Evolutionary conservation across 2,797 vertebrate species (phyloP).

Genomic region (Crenichthys baileyi): DNA sequence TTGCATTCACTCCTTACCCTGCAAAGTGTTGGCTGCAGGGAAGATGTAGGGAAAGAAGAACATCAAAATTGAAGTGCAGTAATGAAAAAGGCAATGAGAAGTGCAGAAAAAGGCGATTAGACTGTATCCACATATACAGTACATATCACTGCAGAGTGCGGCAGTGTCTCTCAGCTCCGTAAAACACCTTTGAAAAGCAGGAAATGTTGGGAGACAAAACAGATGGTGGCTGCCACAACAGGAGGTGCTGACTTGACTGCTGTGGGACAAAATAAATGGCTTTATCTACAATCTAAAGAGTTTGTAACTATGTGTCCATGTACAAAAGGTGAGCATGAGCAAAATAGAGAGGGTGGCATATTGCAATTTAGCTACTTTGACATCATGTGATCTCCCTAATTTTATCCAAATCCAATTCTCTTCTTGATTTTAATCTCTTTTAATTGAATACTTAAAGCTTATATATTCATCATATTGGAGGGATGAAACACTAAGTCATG

Average conservation of each 20-base stretch:
- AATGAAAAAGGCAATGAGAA: conserved; percentile 65
- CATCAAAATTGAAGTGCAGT: conserved; percentile 60
- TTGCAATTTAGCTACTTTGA: conserved; percentile 67
- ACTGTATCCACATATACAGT: conserved; percentile 39
- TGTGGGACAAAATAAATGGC: conserved; percentile 64
- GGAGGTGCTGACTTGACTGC: conserved; percentile 67
- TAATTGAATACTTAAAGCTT: conserved; percentile 70
- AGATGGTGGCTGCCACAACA: conserved; percentile 63
- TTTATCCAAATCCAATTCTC: conserved; percentile 77
- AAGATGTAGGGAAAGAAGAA: conserved; percentile 56
- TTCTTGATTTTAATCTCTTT: conserved; percentile 75
- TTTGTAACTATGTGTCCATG: background rate
- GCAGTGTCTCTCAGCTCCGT: conserved; percentile 38
- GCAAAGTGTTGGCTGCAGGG: conserved; percentile 54
- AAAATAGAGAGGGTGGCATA: conserved; percentile 38
- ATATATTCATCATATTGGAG: conserved; percentile 61
- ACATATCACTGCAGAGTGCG: conserved; percentile 45
- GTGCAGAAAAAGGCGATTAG: conserved; percentile 46
- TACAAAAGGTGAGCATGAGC: conserved; percentile 30
- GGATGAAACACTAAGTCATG: conserved; percentile 45
- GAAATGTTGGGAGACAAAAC: conserved; percentile 66
- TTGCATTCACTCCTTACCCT: conserved; percentile 55
- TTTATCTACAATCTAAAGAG: conserved; percentile 52
- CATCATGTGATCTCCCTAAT: conserved; percentile 60
- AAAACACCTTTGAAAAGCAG: conserved; percentile 61